These are phyloP conservation scores for Nemotelus nigrinus DNA, from an alignment of 2,888 invertebrate genomes.

Conservation along the genomic window DNA sequence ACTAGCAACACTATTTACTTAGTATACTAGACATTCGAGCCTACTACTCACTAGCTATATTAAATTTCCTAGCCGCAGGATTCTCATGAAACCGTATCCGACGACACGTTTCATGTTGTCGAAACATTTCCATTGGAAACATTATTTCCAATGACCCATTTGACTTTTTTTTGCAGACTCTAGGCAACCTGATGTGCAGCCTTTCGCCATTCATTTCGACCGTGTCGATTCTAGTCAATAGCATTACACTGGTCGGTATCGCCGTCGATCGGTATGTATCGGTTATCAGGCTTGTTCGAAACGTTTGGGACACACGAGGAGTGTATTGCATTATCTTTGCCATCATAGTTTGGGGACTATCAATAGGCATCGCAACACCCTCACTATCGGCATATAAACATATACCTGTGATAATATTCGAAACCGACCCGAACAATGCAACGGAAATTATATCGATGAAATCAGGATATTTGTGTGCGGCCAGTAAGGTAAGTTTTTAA, in stretches of 20 bases:
- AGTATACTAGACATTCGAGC: no score
- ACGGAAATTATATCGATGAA: constrained; percentile 21
- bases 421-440: constrained; percentile 52
- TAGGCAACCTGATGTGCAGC: constrained; percentile 66
- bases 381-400: constrained; percentile 62
- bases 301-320: constrained; percentile 65
- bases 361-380: constrained; percentile 64
- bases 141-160: no score
- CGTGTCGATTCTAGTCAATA: constrained; percentile 67
- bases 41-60: no score
- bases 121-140: no score
- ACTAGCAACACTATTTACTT: no score
- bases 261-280: constrained; percentile 69
- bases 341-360: constrained; percentile 62
- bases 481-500: constrained; percentile 56
- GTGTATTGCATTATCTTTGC: constrained; percentile 60
- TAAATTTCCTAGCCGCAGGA: no score
- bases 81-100: no score
- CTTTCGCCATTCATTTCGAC: constrained; percentile 67
- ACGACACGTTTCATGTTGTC: no score
- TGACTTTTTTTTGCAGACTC: constrained; percentile 58
- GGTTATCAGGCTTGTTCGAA: constrained; percentile 62
- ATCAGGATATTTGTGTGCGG: constrained; percentile 58
- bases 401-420: constrained; percentile 56
- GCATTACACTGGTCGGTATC: constrained; percentile 67